Evolutionary conservation across 2,113 vertebrate species (phyloP).

Genomic region (Micromys minutus): DNA sequence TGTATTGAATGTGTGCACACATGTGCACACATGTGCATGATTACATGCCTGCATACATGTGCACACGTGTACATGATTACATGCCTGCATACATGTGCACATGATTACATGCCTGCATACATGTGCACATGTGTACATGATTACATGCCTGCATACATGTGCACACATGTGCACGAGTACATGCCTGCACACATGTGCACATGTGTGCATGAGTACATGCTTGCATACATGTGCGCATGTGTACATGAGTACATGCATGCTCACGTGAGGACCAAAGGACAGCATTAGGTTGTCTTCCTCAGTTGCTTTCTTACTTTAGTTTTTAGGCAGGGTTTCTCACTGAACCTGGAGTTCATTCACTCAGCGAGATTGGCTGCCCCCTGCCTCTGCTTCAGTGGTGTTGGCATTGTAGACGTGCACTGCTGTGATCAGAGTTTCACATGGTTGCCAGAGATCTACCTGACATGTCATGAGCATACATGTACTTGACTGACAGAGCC

Average conservation of each 20-base stretch:
- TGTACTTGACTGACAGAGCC: no score
- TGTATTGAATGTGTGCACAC: neutral
- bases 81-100: neutral
- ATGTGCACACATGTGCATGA: no score
- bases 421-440: no score
- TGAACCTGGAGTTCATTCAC: neutral
- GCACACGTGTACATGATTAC: no score
- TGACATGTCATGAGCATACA: no score
- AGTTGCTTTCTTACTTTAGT: neutral
- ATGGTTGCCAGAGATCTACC: neutral
- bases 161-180: no score
- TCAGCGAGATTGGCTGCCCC: no score
- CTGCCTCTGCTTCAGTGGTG: neutral
- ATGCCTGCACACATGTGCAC: neutral
- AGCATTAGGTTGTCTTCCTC: neutral
- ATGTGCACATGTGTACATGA: no score
- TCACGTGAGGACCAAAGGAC: neutral
- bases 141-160: neutral
- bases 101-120: neutral
- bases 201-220: no score
- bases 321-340: neutral
- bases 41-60: no score
- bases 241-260: no score
- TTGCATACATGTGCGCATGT: neutral
- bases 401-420: neutral